These are phyloP conservation scores for Tricholaema leucomelas DNA, from an alignment of 2,113 vertebrate species.

Conservation along the genomic window DNA sequence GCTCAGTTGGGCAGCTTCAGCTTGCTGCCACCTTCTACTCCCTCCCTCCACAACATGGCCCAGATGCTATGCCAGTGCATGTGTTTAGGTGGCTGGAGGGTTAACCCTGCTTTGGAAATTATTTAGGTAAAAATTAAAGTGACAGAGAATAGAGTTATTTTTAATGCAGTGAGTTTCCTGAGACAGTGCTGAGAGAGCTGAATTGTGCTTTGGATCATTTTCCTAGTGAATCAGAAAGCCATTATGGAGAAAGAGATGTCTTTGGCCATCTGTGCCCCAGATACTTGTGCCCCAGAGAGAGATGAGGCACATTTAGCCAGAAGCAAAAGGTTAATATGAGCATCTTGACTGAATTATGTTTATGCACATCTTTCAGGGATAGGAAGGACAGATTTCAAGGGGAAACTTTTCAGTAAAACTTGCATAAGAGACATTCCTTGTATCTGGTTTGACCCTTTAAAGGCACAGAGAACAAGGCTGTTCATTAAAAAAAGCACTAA, in stretches of 20 bases:
- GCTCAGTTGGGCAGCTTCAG: rapidly evolving
- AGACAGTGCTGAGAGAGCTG: background rate
- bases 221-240: background rate
- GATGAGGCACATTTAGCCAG: background rate
- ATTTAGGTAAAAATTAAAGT: background rate
- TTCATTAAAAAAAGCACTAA: background rate
- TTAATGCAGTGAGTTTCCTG: background rate
- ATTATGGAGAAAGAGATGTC: background rate
- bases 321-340: background rate
- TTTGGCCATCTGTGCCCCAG: background rate
- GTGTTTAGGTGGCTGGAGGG: background rate
- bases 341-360: background rate
- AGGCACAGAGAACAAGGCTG: background rate
- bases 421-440: background rate
- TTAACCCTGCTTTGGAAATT: background rate
- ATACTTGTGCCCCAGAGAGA: background rate
- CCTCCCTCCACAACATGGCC: background rate
- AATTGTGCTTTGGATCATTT: background rate
- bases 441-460: background rate
- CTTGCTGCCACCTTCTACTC: background rate
- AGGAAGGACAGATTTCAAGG: background rate
- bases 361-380: background rate
- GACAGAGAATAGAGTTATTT: background rate
- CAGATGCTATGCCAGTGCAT: background rate
- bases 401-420: background rate